A percentile compares a stretch with the other conserved stretches of the same genome.
These are phyloP conservation scores for Scaptomyza graminum DNA, from an alignment of 1,140 invertebrate genomes.

Conservation along the genomic window DNA sequence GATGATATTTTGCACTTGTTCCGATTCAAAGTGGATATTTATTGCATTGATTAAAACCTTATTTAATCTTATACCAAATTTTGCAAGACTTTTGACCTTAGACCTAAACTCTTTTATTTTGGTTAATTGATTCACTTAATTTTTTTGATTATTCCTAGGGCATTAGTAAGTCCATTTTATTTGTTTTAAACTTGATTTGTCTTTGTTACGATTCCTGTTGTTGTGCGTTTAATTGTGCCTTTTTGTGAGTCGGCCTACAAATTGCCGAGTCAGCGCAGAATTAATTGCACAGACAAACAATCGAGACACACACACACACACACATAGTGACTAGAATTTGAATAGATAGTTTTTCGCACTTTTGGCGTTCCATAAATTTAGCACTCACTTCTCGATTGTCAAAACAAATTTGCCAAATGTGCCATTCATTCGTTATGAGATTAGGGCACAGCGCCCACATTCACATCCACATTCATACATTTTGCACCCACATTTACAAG, in stretches of 20 bases:
- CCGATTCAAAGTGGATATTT: neutral
- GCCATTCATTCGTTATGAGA: conserved; percentile 76
- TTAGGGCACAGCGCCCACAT: conserved; percentile 44
- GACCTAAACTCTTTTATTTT: too few relatives aligned
- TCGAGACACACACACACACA: conserved; percentile 21
- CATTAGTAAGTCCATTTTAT: neutral
- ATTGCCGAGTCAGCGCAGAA: conserved; percentile 69
- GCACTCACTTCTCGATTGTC: conserved; percentile 61
- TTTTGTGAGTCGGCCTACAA: conserved; percentile 56
- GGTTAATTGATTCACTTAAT: too few relatives aligned
- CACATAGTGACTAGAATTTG: conserved; percentile 24
- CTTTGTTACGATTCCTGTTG: conserved; percentile 36
- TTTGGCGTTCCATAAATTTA: conserved; percentile 60
- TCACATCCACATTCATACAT: neutral
- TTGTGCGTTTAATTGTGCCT: conserved; percentile 68
- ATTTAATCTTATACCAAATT: too few relatives aligned
- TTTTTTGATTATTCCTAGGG: neutral
- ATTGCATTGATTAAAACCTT: neutral
- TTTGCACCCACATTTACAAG: conserved; percentile 1
- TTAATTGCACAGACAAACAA: conserved; percentile 57
- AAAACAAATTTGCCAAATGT: conserved; percentile 77
- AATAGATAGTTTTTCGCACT: conserved; percentile 58
- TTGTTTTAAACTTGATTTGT: conserved; percentile 12
- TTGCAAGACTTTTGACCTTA: too few relatives aligned
- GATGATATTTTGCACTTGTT: conserved; percentile 24